These are phyloP conservation scores for Lates japonicus DNA, from an alignment of 2,797 vertebrate genomes.

Conservation along the genomic window DNA sequence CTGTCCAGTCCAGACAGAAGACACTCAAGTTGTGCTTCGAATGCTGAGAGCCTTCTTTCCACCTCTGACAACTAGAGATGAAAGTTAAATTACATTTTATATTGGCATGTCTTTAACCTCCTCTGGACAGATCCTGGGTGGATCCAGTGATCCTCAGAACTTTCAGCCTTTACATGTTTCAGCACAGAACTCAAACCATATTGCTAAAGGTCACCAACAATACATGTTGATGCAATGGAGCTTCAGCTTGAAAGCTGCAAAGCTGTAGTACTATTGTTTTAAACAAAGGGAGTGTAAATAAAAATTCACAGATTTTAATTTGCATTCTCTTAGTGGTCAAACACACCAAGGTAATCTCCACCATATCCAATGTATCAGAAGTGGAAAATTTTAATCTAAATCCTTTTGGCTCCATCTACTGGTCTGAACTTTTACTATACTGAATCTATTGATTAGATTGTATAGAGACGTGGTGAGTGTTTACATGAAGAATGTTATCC, in stretches of 20 bases:
- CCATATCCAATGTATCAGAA: too few relatives aligned
- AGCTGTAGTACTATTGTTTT: not conserved
- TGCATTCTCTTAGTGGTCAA: not conserved
- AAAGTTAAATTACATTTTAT: not conserved
- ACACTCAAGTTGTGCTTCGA: conserved; percentile 85
- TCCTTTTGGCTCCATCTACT: not conserved
- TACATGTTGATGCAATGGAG: too few relatives aligned
- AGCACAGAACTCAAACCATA: not conserved
- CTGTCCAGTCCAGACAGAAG: conserved; percentile 83
- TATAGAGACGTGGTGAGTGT: not conserved
- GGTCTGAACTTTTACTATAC: not conserved
- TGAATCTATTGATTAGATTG: not conserved
- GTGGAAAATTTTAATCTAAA: not conserved
- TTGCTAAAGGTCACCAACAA: not conserved
- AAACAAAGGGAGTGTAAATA: not conserved
- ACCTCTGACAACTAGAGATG: conserved; percentile 53
- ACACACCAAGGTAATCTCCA: not conserved
- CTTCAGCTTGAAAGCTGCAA: not conserved
- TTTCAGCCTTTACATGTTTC: not conserved
- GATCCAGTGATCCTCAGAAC: not conserved
- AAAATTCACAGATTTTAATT: not conserved
- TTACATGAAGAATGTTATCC: conserved; percentile 22
- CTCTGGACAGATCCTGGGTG: not conserved
- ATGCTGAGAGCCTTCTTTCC: conserved; percentile 77
- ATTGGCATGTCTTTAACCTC: not conserved